A percentile compares a stretch with the other conserved stretches of the same genome.
Conservation (phyloP, 2,113 vertebrate genomes). For the Sylvia atricapilla region DNA sequence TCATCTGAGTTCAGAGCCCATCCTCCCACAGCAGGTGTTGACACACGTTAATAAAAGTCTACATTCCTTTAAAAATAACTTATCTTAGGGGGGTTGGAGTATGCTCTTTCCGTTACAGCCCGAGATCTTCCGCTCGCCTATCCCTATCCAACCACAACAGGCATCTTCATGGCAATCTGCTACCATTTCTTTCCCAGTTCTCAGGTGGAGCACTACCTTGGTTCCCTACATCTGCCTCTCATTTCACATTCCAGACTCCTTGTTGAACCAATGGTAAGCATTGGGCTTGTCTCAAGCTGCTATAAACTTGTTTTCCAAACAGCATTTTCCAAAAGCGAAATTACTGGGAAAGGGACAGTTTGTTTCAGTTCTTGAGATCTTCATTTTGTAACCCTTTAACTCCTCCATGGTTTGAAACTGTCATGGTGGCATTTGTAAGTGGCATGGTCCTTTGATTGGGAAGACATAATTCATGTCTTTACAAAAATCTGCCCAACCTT, state of each 20-base stretch:
- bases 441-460: neutral
- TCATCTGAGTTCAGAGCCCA: neutral
- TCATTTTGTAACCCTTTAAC: neutral
- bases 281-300: neutral
- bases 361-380: neutral
- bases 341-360: neutral
- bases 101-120: too few species aligned
- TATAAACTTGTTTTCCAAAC: neutral
- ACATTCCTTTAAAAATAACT: too few species aligned
- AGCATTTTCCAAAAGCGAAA: neutral
- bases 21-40: neutral
- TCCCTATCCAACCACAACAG: too few species aligned
- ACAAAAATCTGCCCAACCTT: neutral
- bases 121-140: too few species aligned
- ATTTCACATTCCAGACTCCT: neutral
- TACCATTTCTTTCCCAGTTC: neutral
- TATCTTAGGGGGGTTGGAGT: too few species aligned
- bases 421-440: too few species aligned
- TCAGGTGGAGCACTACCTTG: neutral
- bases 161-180: neutral
- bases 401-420: neutral
- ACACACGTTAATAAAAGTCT: too few species aligned
- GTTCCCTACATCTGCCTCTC: accelerated
- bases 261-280: neutral
- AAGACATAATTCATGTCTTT: neutral